These are phyloP conservation scores for Bombus confusus DNA, from an alignment of 1,140 invertebrate species.

Conservation along the genomic window DNA sequence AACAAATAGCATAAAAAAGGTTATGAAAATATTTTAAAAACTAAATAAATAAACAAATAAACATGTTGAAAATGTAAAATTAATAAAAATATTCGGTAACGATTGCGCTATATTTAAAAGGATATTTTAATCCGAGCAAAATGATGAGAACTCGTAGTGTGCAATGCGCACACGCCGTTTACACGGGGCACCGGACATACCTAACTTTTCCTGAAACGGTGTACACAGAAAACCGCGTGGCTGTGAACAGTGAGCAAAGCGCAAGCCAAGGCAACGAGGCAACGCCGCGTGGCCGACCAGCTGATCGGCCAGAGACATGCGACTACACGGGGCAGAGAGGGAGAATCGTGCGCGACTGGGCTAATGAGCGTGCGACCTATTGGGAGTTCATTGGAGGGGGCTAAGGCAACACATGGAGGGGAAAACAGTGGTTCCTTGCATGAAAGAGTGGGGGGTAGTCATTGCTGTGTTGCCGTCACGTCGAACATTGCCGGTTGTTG, in stretches of 20 bases:
- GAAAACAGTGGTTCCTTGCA: constrained; percentile 39
- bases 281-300: constrained; percentile 75
- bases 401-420: constrained; percentile 25
- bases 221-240: constrained; percentile 79
- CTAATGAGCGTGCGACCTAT: constrained; percentile 82
- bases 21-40: not conserved
- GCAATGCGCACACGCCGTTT: constrained; percentile 61
- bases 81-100: not conserved
- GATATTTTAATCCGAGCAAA: constrained; percentile 27
- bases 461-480: constrained; percentile 72
- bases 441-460: constrained; percentile 42
- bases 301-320: constrained; percentile 74
- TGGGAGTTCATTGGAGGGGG: constrained; percentile 68
- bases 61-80: not conserved
- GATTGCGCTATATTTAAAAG: not conserved
- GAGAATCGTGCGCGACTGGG: constrained; percentile 77
- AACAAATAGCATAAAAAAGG: not conserved
- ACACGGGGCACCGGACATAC: constrained; percentile 69
- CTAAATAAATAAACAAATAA: not conserved
- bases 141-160: constrained; percentile 59
- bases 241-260: constrained; percentile 55
- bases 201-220: constrained; percentile 61
- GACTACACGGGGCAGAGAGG: constrained; percentile 58
- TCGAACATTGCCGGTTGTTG: constrained; percentile 68
- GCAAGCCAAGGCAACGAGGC: constrained; percentile 65